Conservation (phyloP, 2,797 vertebrate genomes). For the Melanogrammus aeglefinus region DNA sequence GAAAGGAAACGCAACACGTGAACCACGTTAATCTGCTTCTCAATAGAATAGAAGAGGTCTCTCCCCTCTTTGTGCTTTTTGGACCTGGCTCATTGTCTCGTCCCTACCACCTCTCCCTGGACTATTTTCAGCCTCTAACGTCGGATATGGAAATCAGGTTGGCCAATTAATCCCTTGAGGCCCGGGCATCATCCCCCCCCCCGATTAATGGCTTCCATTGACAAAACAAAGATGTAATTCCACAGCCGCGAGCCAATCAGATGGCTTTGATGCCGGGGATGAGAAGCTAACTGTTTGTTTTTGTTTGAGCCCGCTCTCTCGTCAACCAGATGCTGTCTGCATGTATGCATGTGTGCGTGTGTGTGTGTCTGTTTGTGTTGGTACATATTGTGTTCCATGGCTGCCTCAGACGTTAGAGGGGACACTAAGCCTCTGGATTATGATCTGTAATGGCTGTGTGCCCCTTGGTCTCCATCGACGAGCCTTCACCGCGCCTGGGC, state of each 20-base stretch:
- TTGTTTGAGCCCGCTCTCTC: neutral
- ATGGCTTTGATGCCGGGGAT: constrained; percentile 18
- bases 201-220: constrained; percentile 5
- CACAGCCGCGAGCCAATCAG: neutral
- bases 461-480: constrained; percentile 25
- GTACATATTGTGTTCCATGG: constrained; percentile 19
- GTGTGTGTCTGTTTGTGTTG: constrained; percentile 7
- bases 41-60: neutral
- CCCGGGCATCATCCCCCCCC: neutral
- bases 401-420: constrained; percentile 2
- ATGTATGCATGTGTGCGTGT: neutral
- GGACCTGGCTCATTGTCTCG: neutral
- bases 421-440: neutral
- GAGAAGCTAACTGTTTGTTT: constrained; percentile 18
- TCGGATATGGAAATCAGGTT: neutral
- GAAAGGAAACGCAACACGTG: neutral
- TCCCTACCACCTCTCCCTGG: neutral
- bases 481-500: constrained; percentile 22
- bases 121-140: neutral
- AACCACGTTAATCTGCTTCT: neutral
- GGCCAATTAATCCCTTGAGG: neutral
- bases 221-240: neutral
- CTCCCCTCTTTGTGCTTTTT: neutral
- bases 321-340: constrained; percentile 2
- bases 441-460: constrained; percentile 8